Evolutionary conservation across 2,113 vertebrate species (phyloP).

Genomic region (pig (Sus scrofa)): T2T-Sscrofa CM000824.6:156953001-156953500

Average conservation of each 20-base stretch:
- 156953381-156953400: slow-evolving; percentile 2
- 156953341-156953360: background rate
- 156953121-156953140: slow-evolving; percentile 31
- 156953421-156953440: background rate
- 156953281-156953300: background rate
- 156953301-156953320: background rate
- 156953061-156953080: background rate
- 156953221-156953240: background rate
- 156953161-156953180: slow-evolving; percentile 8
- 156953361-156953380: background rate
- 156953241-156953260: slow-evolving; percentile 11
- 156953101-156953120: background rate
- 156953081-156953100: slow-evolving; percentile 14
- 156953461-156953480: background rate
- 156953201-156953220: background rate
- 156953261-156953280: background rate
- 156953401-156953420: background rate
- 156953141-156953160: background rate
- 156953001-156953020: slow-evolving; percentile 51
- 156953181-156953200: background rate
- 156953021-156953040: background rate
- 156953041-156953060: background rate
- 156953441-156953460: slow-evolving; percentile 34
- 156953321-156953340: background rate
- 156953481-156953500: background rate